Evolutionary conservation across 2,113 vertebrate genomes (phyloP).

Genomic region (Conger conger): DNA sequence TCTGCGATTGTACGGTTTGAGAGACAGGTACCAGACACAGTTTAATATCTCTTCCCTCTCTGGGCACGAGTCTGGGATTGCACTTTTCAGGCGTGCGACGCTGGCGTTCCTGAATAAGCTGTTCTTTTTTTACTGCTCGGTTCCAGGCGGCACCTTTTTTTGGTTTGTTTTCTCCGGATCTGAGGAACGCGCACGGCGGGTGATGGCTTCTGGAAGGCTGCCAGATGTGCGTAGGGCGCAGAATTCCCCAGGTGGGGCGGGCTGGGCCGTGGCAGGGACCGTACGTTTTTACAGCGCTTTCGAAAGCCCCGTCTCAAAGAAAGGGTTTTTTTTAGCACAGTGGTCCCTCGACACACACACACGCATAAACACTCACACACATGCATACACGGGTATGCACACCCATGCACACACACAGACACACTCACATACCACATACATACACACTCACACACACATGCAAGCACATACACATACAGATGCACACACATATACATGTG

Average conservation of each 20-base stretch:
- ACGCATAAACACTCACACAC: constrained; percentile 3
- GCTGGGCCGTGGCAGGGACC: too few species aligned
- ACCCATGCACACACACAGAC: not conserved
- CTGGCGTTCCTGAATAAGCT: not conserved
- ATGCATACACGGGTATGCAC: too few species aligned
- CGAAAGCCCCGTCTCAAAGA: too few species aligned
- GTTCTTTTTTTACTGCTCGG: not conserved
- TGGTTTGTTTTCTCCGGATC: not conserved
- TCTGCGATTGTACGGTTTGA: not conserved
- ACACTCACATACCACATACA: not conserved
- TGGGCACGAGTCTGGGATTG: not conserved
- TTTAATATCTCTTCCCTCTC: constrained; percentile 8
- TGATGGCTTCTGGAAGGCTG: not conserved
- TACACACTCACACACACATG: not conserved
- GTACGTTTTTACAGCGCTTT: too few species aligned
- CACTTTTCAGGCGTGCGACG: not conserved
- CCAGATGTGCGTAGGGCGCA: not conserved
- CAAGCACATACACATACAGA: not conserved
- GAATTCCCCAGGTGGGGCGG: too few species aligned
- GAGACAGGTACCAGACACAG: not conserved
- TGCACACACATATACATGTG: not conserved
- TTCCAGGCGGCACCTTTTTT: not conserved
- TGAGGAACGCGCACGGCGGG: not conserved
- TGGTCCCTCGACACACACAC: not conserved
- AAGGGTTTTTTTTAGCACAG: constrained; percentile 32